Conservation (phyloP, 2,797 vertebrate genomes). For the Dryobates pubescens region DNA sequence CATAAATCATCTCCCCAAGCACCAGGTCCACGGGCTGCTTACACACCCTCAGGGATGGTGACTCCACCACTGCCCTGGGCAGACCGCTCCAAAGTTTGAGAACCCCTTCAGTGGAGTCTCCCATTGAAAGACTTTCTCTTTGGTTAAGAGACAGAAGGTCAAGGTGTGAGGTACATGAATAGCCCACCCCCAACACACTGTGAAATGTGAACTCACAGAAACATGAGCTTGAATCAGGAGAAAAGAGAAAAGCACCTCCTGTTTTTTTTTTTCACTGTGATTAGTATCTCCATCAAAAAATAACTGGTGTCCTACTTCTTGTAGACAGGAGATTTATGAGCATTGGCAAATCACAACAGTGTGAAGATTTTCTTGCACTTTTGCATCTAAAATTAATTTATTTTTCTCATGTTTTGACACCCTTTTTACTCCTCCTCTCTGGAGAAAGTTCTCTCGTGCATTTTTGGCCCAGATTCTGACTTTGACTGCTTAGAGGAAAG, state of each 20-base stretch:
- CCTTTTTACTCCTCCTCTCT: not conserved
- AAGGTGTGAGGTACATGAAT: not conserved
- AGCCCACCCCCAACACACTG: accelerated
- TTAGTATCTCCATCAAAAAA: not conserved
- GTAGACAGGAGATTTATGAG: not conserved
- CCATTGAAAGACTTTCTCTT: not conserved
- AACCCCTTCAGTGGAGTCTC: too few species aligned
- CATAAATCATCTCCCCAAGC: too few species aligned
- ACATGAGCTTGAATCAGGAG: not conserved
- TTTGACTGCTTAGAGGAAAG: not conserved
- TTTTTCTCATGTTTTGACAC: not conserved
- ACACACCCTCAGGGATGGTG: too few species aligned
- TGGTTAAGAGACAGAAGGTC: not conserved
- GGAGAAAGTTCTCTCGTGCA: not conserved
- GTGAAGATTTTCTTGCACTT: not conserved
- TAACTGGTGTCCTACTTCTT: accelerated
- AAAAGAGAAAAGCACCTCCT: not conserved
- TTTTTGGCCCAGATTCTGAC: not conserved
- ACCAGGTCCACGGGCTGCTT: too few species aligned
- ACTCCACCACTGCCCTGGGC: too few species aligned
- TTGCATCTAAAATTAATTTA: not conserved
- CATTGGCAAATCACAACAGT: not conserved
- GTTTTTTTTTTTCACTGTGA: not conserved
- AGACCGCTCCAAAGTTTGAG: too few species aligned
- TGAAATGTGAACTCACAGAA: not conserved